A percentile compares a stretch with the other conserved stretches of the same genome.
phyloP scores from a whole-genome alignment of 2,797 vertebrate species.

The Huso huso region DNA sequence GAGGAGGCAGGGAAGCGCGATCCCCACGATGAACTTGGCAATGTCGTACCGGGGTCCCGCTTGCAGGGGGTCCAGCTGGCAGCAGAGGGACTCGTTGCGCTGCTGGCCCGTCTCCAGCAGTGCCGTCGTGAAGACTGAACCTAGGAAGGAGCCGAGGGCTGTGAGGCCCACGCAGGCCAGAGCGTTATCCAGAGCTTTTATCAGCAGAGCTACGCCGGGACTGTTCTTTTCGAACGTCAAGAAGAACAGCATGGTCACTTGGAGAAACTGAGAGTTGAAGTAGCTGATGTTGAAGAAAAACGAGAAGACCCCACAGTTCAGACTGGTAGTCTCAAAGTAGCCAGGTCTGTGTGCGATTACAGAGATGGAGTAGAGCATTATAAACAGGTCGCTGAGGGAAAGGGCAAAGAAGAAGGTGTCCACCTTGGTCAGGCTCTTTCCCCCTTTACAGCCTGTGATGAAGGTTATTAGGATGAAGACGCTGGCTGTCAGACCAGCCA shows the following conservation, averaged over 20 bases:
- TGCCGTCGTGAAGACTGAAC: conserved; percentile 42
- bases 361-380: conserved; percentile 61
- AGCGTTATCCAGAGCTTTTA: conserved; percentile 32
- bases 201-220: conserved; percentile 10
- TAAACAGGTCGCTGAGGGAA: conserved; percentile 51
- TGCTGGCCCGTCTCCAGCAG: conserved; percentile 36
- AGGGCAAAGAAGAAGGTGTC: conserved; percentile 53
- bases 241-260: conserved; percentile 42
- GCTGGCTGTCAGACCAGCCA: conserved; percentile 46
- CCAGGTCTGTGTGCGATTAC: conserved; percentile 45
- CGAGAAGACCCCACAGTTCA: conserved; percentile 54
- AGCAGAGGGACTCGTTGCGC: conserved; percentile 27
- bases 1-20: conserved; percentile 46
- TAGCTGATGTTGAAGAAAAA: conserved; percentile 60
- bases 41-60: conserved; percentile 49
- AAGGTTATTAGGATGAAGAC: conserved; percentile 53
- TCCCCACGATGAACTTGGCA: conserved; percentile 51
- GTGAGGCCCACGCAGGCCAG: conserved; percentile 30
- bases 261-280: conserved; percentile 46
- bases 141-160: conserved; percentile 34
- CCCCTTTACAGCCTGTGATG: conserved; percentile 41
- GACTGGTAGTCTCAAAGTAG: conserved; percentile 39
- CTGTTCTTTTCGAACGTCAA: conserved; percentile 36
- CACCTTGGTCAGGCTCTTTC: conserved; percentile 35
- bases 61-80: conserved; percentile 50